These are phyloP conservation scores for Callocephalon fimbriatum DNA, from an alignment of 2,113 vertebrate genomes.

Conservation along the genomic window DNA sequence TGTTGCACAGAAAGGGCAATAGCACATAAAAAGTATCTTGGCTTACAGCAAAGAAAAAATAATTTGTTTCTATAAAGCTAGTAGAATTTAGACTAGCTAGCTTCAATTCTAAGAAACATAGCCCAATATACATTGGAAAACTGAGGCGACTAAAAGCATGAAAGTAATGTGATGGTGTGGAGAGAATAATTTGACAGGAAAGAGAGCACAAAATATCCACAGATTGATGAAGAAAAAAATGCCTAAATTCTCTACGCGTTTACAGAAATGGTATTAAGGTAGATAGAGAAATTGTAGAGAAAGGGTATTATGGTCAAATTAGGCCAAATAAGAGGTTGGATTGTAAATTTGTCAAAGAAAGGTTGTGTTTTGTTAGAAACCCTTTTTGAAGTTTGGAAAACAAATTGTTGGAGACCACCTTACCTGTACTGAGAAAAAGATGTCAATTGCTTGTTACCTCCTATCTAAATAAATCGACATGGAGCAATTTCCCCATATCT, in stretches of 20 bases:
- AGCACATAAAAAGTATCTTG: not conserved
- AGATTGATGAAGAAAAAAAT: slow-evolving; percentile 4
- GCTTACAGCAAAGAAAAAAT: not conserved
- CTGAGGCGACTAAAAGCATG: not conserved
- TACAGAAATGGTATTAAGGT: not conserved
- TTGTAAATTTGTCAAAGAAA: not conserved
- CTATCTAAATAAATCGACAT: not conserved
- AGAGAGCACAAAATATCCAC: not conserved
- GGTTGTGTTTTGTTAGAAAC: not conserved
- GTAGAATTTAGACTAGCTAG: not conserved
- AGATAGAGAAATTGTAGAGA: not conserved
- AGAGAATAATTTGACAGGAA: not conserved
- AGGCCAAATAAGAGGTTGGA: not conserved
- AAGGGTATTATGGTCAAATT: not conserved
- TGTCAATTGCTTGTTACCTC: not conserved
- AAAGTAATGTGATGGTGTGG: not conserved
- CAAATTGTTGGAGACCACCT: not conserved
- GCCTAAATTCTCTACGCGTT: not conserved
- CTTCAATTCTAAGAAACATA: not conserved
- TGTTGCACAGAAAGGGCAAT: not conserved
- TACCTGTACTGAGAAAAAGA: not conserved
- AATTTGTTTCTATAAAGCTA: not conserved
- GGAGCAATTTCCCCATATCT: not conserved
- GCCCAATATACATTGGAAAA: not conserved
- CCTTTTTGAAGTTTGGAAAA: not conserved